Percentiles rank a stretch among this genome's conserved stretches.
Evolutionary conservation across 2,888 invertebrate species (phyloP).

Genomic region (Leptura quadrifasciata): DNA sequence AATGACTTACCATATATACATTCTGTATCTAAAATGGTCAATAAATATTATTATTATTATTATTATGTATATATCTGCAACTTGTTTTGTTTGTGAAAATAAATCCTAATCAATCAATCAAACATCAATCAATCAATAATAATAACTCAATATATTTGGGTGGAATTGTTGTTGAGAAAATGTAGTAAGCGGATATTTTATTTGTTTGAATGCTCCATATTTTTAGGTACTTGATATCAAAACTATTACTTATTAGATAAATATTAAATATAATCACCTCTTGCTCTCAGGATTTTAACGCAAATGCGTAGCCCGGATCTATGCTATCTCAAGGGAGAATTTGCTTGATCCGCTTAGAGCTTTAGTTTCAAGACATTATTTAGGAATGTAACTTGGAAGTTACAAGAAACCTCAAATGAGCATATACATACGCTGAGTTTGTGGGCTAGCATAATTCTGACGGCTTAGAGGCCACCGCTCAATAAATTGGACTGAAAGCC

Average conservation of each 20-base stretch:
- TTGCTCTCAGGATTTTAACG: conserved; percentile 9
- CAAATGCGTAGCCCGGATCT: conserved; percentile 16
- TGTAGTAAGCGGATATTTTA: too few species aligned
- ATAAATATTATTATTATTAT: too few species aligned
- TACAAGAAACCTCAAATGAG: conserved; percentile 55
- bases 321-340: conserved; percentile 15
- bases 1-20: too few species aligned
- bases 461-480: conserved; percentile 59
- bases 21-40: too few species aligned
- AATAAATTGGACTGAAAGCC: conserved; percentile 60
- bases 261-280: not conserved
- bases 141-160: too few species aligned
- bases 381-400: conserved; percentile 55
- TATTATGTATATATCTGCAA: too few species aligned
- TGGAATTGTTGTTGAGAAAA: too few species aligned
- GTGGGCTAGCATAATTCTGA: conserved; percentile 62
- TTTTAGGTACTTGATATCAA: not conserved
- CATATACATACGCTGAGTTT: conserved; percentile 51
- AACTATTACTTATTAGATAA: not conserved
- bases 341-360: conserved; percentile 33
- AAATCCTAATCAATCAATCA: too few species aligned
- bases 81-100: too few species aligned
- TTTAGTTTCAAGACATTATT: conserved; percentile 55
- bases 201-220: too few species aligned
- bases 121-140: too few species aligned